phyloP scores from a whole-genome alignment of 2,113 vertebrate genomes.

The Sceloporus undulatus region DNA sequence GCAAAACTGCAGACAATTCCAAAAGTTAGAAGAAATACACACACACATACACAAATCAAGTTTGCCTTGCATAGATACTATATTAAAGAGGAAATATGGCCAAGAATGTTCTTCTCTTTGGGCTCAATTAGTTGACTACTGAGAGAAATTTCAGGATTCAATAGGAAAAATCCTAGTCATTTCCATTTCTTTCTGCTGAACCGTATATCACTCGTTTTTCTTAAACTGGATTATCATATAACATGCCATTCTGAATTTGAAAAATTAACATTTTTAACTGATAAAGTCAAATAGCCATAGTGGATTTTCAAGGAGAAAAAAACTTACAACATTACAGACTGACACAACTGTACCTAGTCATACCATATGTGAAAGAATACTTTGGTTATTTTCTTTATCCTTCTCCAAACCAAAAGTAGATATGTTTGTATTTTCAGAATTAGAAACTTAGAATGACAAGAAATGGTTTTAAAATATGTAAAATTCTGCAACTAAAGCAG shows the following conservation, averaged over 20 bases:
- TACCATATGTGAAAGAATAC: background rate
- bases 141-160: background rate
- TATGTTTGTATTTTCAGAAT: background rate
- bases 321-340: background rate
- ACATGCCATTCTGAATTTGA: background rate
- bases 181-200: background rate
- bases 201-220: background rate
- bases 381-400: background rate
- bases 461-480: background rate
- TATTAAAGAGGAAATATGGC: background rate
- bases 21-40: background rate
- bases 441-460: background rate
- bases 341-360: background rate
- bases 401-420: background rate
- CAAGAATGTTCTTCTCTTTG: background rate
- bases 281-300: background rate
- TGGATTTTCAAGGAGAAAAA: background rate
- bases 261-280: background rate
- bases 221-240: background rate
- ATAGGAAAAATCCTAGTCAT: background rate
- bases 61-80: accelerated
- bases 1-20: background rate
- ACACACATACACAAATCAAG: background rate
- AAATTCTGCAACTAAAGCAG: background rate
- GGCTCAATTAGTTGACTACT: background rate